Conservation (phyloP, 2,113 vertebrate species). For the Macquaria ambigua region DNA sequence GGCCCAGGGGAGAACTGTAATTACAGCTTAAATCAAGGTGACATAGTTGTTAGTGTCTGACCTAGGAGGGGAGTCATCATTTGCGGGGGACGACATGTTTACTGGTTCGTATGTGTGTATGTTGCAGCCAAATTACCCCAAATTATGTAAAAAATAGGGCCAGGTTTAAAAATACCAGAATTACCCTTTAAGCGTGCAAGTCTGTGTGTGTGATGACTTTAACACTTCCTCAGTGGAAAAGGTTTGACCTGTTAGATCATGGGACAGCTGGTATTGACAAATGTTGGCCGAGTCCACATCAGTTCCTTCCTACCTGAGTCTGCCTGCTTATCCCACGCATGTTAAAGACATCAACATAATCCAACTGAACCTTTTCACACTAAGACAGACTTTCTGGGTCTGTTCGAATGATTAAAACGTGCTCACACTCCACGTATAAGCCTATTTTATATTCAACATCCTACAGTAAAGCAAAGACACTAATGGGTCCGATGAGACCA, state of each 20-base stretch:
- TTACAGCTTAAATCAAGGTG: constrained; percentile 29
- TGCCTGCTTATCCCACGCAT: constrained; percentile 29
- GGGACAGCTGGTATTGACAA: constrained; percentile 32
- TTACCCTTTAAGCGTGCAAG: neutral
- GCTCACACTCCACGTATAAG: constrained; percentile 14
- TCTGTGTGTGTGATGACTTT: neutral
- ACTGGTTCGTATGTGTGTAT: neutral
- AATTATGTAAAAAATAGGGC: no score
- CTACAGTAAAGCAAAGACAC: constrained; percentile 41
- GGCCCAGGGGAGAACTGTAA: constrained; percentile 10
- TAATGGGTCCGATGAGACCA: constrained; percentile 64
- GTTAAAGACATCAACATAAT: constrained; percentile 58
- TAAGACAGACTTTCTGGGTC: constrained; percentile 1
- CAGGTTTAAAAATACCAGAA: no score
- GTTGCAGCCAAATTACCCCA: no score
- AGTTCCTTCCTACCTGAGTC: constrained; percentile 42
- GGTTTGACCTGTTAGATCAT: constrained; percentile 34
- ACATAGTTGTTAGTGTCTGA: constrained; percentile 16
- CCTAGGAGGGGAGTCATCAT: neutral
- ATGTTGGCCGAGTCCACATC: constrained; percentile 24
- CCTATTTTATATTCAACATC: constrained; percentile 37
- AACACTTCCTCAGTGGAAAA: constrained; percentile 34
- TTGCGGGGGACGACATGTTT: neutral
- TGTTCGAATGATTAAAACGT: constrained; percentile 51
- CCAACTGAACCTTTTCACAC: constrained; percentile 33